phyloP scores from a whole-genome alignment of 2,113 vertebrate species.

The Rhizomys pruinosus region DNA sequence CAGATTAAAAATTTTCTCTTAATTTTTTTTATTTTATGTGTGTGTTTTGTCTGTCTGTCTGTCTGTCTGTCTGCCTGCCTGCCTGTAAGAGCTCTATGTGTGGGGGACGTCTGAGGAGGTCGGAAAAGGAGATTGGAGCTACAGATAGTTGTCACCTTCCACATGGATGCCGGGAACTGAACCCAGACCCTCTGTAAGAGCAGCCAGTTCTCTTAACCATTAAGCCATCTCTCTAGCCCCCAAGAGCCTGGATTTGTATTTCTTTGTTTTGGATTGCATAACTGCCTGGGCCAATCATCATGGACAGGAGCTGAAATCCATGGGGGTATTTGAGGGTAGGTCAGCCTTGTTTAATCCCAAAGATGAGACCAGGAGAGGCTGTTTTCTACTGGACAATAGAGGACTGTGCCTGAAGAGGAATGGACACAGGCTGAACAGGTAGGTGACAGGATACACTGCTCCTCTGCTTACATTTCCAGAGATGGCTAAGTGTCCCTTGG shows the following conservation, averaged over 20 bases:
- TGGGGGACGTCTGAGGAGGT: too few relatives aligned
- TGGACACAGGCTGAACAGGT: neutral
- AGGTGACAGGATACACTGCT: neutral
- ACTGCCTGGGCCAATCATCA: neutral
- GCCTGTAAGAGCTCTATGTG: too few relatives aligned
- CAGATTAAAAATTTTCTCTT: too few relatives aligned
- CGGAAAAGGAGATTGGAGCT: too few relatives aligned
- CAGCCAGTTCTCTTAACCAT: too few relatives aligned
- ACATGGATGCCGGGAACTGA: too few relatives aligned
- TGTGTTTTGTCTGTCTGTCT: too few relatives aligned
- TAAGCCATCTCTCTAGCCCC: too few relatives aligned
- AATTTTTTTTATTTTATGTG: too few relatives aligned
- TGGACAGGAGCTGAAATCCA: neutral
- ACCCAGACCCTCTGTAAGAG: too few relatives aligned
- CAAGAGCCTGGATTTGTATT: neutral
- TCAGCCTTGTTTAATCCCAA: neutral
- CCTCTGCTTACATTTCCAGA: neutral
- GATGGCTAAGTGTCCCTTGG: neutral
- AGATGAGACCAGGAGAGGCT: neutral
- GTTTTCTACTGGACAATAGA: neutral
- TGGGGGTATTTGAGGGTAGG: neutral
- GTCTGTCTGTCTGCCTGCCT: too few relatives aligned
- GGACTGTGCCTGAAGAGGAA: neutral
- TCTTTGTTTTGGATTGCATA: neutral
- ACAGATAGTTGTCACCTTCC: too few relatives aligned